Evolutionary conservation across 2,888 invertebrate genomes (phyloP).

Genomic region (Ennomos quercinarius): DNA sequence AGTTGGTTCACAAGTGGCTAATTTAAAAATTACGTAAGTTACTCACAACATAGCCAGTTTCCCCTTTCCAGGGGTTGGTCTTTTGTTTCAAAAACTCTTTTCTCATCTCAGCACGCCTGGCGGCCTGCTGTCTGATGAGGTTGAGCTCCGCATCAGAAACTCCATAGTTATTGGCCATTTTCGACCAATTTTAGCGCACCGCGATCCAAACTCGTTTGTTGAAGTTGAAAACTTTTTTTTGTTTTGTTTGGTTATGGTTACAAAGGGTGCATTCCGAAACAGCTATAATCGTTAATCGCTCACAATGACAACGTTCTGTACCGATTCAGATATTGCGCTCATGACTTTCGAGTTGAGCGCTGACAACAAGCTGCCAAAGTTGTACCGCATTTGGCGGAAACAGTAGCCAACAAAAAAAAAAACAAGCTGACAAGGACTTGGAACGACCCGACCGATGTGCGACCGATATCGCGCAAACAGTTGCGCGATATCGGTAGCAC

Average conservation of each 20-base stretch:
- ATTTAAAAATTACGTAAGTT: constrained; percentile 72
- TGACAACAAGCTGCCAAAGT: no score
- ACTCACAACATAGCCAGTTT: constrained; percentile 91
- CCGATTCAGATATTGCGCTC: no score
- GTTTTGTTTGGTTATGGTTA: constrained; percentile 8
- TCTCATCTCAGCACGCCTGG: constrained; percentile 86
- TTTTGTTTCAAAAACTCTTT: constrained; percentile 89
- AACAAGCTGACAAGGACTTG: no score
- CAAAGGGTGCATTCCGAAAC: no score
- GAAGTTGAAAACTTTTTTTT: constrained; percentile 7
- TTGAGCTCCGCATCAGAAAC: constrained; percentile 79
- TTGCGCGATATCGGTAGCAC: no score
- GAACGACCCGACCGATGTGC: no score
- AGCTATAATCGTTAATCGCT: no score
- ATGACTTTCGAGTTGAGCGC: no score
- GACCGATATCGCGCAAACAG: no score
- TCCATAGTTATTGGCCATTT: constrained; percentile 83
- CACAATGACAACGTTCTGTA: no score
- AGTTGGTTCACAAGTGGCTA: constrained; percentile 1
- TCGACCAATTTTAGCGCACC: constrained; percentile 32
- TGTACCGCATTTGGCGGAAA: no score
- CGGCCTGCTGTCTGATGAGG: constrained; percentile 86
- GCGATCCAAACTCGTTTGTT: not conserved
- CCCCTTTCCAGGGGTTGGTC: constrained; percentile 89
- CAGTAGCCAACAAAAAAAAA: no score